phyloP scores from a whole-genome alignment of 2,888 invertebrate genomes.

The Onchidella celtica region DNA sequence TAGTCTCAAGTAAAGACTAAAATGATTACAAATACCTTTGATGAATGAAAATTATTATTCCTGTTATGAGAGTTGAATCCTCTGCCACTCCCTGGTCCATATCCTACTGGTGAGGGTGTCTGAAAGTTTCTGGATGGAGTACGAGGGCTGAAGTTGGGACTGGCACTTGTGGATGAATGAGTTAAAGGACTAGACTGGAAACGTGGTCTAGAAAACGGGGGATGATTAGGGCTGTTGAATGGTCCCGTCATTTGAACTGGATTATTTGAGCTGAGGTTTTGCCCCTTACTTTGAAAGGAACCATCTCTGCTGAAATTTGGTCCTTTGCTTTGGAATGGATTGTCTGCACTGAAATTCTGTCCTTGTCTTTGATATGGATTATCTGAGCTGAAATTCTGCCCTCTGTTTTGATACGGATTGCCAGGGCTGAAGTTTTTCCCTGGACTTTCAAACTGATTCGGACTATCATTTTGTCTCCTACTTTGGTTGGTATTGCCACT shows the following conservation, averaged over 20 bases:
- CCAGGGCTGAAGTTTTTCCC: conserved; percentile 30
- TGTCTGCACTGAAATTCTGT: conserved; percentile 34
- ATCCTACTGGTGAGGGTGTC: neutral
- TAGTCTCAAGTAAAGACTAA: no score
- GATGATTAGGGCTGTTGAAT: conserved; percentile 1
- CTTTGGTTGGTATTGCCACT: conserved; percentile 1
- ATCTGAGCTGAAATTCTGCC: conserved; percentile 32
- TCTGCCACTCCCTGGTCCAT: neutral
- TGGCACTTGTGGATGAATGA: neutral
- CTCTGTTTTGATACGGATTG: conserved; percentile 18
- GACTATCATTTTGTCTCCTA: conserved; percentile 11
- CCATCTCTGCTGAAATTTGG: conserved; percentile 34
- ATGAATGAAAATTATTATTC: conserved; percentile 6
- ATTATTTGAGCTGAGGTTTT: conserved; percentile 11
- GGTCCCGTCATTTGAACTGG: conserved; percentile 1
- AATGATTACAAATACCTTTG: no score
- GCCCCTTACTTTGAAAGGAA: conserved; percentile 33
- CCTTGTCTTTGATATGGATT: conserved; percentile 26
- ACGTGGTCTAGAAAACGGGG: neutral
- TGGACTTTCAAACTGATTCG: neutral
- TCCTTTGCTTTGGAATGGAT: conserved; percentile 22
- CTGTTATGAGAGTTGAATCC: neutral
- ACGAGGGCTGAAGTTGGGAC: conserved; percentile 19
- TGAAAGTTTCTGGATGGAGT: conserved; percentile 26
- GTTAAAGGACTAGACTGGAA: conserved; percentile 16